Base-by-base conservation (phyloP, 2,113 vertebrate genomes). In the Prionailurus bengalensis region DNA sequence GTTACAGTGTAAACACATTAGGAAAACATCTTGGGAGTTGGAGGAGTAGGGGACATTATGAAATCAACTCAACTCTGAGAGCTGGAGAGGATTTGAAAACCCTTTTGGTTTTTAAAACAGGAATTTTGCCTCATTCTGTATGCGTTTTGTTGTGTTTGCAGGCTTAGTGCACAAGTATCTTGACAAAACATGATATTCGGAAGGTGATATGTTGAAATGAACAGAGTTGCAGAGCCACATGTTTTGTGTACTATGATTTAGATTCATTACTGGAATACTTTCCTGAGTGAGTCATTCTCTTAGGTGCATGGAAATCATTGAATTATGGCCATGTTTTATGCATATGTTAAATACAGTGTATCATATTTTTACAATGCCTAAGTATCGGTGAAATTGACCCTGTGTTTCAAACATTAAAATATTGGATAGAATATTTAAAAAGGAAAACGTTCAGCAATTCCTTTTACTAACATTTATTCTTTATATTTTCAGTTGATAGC, bases 401-500 rank as follows among this genome's bases (percentile, higher is more conserved):
- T 96, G 19, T 55, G 53, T 48, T 96, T 95, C 96, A 61, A 66
- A 27, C 53, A 29, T 58, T 89, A 63, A 89, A 58, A 78, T 91
- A 82, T 45, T 92, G 10, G 7, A 55, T 80, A 70, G 92, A 81
- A 23, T 58, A 83, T 55, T 83, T 96, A 4, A 63, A 92, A 89
- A 82, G 65, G 13, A 88, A 83, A 83, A 91, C 9, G 61, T 21
- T 76, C 11, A 83, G 48, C 42, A 91, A 27, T 36, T 74, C 3
- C 85, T 33, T 95, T 93, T 94, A 45, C 36, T 80, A 68, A 33
- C 27, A 94, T 61, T 91, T 94, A 70, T 1, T 87, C 23, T 81
- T 94, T 16, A 45, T 91, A 87, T 96, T 96, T 96, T 85, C 29
- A 91, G 1, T n/a, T 84, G 48, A 39, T 92, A 68, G 16, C 65